phyloP scores from a whole-genome alignment of 2,113 vertebrate species.

The Cheirogaleus medius region DNA sequence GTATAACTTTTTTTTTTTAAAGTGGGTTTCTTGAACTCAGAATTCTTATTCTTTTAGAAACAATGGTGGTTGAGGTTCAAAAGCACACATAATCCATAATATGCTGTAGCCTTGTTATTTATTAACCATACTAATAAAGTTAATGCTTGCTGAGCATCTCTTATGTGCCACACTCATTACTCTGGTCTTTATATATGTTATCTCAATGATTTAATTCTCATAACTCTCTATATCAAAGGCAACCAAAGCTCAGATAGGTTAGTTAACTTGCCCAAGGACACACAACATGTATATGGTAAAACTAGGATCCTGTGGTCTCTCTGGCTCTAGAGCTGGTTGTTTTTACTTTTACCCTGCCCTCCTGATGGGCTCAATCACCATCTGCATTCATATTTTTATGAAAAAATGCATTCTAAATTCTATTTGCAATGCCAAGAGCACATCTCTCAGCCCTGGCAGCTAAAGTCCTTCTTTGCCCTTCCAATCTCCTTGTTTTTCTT shows the following conservation, averaged over 20 bases:
- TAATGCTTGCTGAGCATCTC: background rate
- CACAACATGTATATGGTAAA: background rate
- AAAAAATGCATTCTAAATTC: conserved; percentile 59
- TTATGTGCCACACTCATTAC: background rate
- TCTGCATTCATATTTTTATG: conserved; percentile 39
- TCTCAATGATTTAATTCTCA: background rate
- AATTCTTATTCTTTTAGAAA: conserved; percentile 15
- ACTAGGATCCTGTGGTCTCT: background rate
- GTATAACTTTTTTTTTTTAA: background rate
- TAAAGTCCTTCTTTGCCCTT: conserved; percentile 38
- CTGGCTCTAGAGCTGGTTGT: background rate
- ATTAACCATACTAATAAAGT: background rate
- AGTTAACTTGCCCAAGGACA: conserved; percentile 40
- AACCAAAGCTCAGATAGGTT: conserved; percentile 38
- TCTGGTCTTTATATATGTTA: background rate
- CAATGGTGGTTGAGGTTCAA: background rate
- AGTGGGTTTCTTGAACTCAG: conserved; percentile 45
- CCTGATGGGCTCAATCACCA: conserved; percentile 44
- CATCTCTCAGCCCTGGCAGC: conserved; percentile 36
- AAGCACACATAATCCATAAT: background rate
- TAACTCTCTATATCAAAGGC: background rate
- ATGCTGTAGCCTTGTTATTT: background rate
- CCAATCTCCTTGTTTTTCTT: conserved; percentile 30
- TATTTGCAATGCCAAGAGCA: conserved; percentile 29
- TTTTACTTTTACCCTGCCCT: background rate